Conservation (phyloP, 2,888 invertebrate species). For the Rapana venosa region DNA sequence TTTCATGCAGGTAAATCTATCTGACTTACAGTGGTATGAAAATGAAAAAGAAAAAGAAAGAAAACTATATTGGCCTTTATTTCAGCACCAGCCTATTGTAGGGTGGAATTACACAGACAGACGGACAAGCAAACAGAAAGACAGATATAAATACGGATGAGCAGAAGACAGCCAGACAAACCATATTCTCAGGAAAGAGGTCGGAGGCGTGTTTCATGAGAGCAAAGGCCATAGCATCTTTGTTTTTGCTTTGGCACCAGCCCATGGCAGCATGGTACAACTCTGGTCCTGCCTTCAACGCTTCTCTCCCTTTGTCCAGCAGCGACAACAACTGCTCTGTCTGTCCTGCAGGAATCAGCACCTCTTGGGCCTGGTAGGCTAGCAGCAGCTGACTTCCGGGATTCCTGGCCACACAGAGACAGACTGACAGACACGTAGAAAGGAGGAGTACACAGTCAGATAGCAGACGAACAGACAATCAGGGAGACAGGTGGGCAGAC, state of each 20-base stretch:
- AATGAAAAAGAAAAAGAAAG: no score
- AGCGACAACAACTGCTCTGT: conserved; percentile 17
- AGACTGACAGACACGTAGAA: neutral
- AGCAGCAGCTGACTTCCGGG: conserved; percentile 39
- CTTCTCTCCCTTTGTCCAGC: conserved; percentile 35
- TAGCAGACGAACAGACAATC: no score
- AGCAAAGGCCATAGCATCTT: conserved; percentile 25
- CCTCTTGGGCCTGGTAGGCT: conserved; percentile 30
- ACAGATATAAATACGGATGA: neutral
- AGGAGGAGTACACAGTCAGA: no score
- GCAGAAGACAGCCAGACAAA: conserved; percentile 6
- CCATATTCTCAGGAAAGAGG: conserved; percentile 41
- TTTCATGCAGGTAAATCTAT: no score
- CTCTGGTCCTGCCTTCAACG: conserved; percentile 22
- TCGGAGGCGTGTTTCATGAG: conserved; percentile 39
- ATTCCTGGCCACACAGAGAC: conserved; percentile 1
- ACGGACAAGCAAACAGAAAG: no score
- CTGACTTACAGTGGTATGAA: no score
- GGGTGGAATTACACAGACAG: no score
- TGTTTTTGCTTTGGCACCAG: conserved; percentile 43
- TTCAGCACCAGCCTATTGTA: no score
- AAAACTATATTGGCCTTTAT: no score
- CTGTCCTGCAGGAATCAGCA: conserved; percentile 28
- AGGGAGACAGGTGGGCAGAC: neutral
- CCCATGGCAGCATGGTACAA: conserved; percentile 45